Conservation (phyloP, 2,888 invertebrate genomes). For the Eubasilissa splendida region DNA sequence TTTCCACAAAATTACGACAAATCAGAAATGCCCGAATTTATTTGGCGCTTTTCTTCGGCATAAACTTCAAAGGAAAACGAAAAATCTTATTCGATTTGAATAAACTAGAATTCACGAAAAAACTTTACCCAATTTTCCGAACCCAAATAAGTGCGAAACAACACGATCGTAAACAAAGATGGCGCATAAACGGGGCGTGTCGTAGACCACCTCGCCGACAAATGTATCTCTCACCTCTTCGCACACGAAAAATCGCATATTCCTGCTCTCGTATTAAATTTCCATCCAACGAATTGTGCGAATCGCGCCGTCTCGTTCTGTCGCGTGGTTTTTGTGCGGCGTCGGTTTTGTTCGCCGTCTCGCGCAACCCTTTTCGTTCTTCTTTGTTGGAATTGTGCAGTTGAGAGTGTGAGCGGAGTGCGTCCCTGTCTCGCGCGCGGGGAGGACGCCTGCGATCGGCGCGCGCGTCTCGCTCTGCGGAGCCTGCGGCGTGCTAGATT, state of each 20-base stretch:
- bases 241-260: slow-evolving; percentile 12
- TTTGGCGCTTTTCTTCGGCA: background rate
- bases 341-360: slow-evolving; percentile 22
- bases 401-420: slow-evolving; percentile 60
- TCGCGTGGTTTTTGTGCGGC: background rate
- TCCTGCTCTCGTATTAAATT: slow-evolving; percentile 1
- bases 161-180: slow-evolving; percentile 56
- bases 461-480: slow-evolving; percentile 64
- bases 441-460: slow-evolving; percentile 64
- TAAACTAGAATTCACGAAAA: slow-evolving; percentile 8
- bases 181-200: slow-evolving; percentile 57
- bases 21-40: background rate
- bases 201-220: slow-evolving; percentile 34
- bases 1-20: background rate
- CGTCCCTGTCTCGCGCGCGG: slow-evolving; percentile 59
- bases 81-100: slow-evolving; percentile 34
- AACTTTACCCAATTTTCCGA: slow-evolving; percentile 17
- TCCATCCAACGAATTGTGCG: slow-evolving; percentile 8
- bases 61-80: slow-evolving; percentile 15
- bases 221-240: slow-evolving; percentile 18
- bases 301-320: slow-evolving; percentile 18
- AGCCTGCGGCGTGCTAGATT: slow-evolving; percentile 63
- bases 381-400: slow-evolving; percentile 27
- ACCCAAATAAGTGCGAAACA: slow-evolving; percentile 43
- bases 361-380: slow-evolving; percentile 27